phyloP scores from a whole-genome alignment of 2,797 vertebrate genomes.

The Centroberyx gerrardi region DNA sequence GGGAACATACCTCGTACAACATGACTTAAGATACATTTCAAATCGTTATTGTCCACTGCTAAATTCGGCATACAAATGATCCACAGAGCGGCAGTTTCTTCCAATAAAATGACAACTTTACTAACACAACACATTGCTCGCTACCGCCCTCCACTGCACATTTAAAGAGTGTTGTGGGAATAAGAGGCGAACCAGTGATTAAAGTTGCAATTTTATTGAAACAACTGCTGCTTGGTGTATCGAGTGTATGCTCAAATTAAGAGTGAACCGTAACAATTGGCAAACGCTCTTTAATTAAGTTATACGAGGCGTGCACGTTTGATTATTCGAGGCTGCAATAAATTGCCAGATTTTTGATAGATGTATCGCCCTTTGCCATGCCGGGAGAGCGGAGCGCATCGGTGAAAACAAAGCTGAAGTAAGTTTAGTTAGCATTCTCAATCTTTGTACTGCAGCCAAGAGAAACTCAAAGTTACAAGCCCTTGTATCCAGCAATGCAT shows the following conservation, averaged over 20 bases:
- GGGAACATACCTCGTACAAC: too few species aligned
- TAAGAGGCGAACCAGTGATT: not conserved
- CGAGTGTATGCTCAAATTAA: not conserved
- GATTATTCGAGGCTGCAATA: too few species aligned
- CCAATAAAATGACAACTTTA: not conserved
- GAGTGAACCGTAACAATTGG: not conserved
- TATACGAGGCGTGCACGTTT: not conserved
- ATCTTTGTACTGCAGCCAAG: not conserved
- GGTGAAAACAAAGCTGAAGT: too few species aligned
- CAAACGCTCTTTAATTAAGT: not conserved
- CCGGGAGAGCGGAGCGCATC: too few species aligned
- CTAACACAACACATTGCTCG: not conserved
- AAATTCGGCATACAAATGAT: not conserved
- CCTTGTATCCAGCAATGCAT: not conserved
- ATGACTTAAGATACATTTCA: accelerated
- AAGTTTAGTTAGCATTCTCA: too few species aligned
- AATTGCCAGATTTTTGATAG: too few species aligned
- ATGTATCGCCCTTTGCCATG: too few species aligned
- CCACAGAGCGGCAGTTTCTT: not conserved
- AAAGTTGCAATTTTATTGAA: not conserved
- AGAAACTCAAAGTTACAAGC: not conserved
- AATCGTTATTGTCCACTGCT: not conserved
- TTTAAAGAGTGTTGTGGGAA: not conserved
- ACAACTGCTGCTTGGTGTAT: not conserved
- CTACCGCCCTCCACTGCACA: slow-evolving; percentile 24